Percentiles rank a stretch among this genome's conserved stretches.
Evolutionary conservation across 2,113 vertebrate species (phyloP).

Genomic region (Barbus barbus): DNA sequence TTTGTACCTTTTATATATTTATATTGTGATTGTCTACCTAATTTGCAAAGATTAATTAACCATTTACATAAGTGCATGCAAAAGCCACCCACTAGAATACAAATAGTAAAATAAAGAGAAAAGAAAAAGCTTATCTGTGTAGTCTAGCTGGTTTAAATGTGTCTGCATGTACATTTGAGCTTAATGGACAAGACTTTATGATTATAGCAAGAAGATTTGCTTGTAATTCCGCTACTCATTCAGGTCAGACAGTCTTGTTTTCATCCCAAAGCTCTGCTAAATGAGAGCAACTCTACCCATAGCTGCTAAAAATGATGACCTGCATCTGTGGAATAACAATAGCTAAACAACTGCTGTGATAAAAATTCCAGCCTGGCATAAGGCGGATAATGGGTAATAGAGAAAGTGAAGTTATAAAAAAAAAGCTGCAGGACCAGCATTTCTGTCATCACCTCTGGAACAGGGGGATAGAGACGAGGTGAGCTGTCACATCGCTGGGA

Average conservation of each 20-base stretch:
- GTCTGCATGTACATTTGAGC: not conserved
- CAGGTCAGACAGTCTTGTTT: not conserved
- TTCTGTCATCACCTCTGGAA: conserved; percentile 17
- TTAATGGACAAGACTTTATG: not conserved
- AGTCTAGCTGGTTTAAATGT: not conserved
- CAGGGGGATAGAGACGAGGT: too few relatives aligned
- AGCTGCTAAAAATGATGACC: conserved; percentile 18
- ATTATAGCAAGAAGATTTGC: not conserved
- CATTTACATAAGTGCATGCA: conserved; percentile 50
- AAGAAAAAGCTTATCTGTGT: not conserved
- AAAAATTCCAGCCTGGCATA: conserved; percentile 30
- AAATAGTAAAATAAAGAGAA: conserved; percentile 34
- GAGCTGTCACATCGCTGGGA: too few relatives aligned
- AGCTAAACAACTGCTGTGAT: conserved; percentile 31
- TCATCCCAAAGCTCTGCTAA: not conserved
- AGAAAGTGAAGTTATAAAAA: conserved; percentile 22
- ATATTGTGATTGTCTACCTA: conserved; percentile 69
- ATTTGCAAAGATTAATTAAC: conserved; percentile 63
- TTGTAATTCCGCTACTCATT: not conserved
- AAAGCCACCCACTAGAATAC: conserved; percentile 57
- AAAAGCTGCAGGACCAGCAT: conserved; percentile 25
- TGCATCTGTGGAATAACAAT: conserved; percentile 18
- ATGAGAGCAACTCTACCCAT: conserved; percentile 1
- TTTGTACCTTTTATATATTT: conserved; percentile 62
- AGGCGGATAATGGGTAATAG: not conserved